Conservation (phyloP, 2,888 invertebrate genomes). For the Creontiades dilutus region DNA sequence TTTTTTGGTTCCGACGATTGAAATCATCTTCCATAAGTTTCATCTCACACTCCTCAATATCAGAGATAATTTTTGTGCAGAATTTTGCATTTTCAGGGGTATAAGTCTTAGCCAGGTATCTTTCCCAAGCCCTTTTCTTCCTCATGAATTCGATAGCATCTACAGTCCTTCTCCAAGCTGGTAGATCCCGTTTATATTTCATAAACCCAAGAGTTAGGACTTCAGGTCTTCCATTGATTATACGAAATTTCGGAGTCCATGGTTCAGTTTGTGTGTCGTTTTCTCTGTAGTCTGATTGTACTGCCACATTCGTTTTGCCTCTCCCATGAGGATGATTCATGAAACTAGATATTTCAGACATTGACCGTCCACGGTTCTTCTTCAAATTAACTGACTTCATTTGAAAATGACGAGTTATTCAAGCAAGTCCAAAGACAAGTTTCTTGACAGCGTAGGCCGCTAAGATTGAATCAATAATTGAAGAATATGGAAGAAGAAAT, state of each 20-base stretch:
- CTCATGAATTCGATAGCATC: constrained; percentile 71
- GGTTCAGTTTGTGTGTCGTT: constrained; percentile 65
- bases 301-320: background rate
- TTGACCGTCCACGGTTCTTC: background rate
- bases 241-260: constrained; percentile 64
- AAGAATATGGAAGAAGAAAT: too few relatives aligned
- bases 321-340: background rate
- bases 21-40: constrained; percentile 68
- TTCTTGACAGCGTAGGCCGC: too few relatives aligned
- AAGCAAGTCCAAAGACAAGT: too few relatives aligned
- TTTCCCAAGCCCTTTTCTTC: constrained; percentile 70
- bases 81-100: constrained; percentile 45
- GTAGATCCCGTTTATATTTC: constrained; percentile 57
- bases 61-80: constrained; percentile 50
- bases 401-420: too few relatives aligned
- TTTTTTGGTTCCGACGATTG: constrained; percentile 13
- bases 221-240: constrained; percentile 66
- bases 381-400: too few relatives aligned
- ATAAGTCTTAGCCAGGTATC: constrained; percentile 45
- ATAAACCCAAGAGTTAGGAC: constrained; percentile 57
- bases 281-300: constrained; percentile 66
- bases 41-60: constrained; percentile 63
- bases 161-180: constrained; percentile 65
- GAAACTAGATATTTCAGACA: background rate
- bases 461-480: too few relatives aligned